phyloP scores from a whole-genome alignment of 2,113 vertebrate genomes.

The Cygnus buccinator region DNA sequence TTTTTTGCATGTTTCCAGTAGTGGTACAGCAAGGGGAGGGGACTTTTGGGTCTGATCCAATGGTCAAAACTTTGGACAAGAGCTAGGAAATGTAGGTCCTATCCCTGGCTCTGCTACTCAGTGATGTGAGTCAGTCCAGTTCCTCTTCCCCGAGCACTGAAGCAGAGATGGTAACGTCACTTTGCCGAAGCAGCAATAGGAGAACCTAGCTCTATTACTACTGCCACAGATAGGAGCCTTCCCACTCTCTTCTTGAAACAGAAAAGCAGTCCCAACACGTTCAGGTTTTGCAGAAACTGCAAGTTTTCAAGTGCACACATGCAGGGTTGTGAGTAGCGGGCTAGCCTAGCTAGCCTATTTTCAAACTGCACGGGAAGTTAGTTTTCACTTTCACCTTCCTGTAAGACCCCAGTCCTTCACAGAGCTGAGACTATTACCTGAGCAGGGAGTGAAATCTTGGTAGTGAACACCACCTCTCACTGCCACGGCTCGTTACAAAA shows the following conservation, averaged over 20 bases:
- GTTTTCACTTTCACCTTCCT: not conserved
- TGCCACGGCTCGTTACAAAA: not conserved
- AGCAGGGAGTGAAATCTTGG: not conserved
- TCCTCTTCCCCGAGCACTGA: not conserved
- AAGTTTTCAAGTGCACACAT: fast-evolving
- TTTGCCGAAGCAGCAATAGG: not conserved
- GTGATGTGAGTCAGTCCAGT: fast-evolving
- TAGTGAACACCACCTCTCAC: not conserved
- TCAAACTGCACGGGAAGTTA: not conserved
- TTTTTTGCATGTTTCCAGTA: fast-evolving
- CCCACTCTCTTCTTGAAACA: not conserved
- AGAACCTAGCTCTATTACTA: not conserved
- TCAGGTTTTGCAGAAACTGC: not conserved
- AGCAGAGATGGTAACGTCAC: fast-evolving
- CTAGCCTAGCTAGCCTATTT: fast-evolving
- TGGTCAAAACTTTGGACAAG: no score
- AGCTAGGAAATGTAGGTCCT: fast-evolving
- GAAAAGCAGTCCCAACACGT: fast-evolving
- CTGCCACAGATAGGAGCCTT: fast-evolving
- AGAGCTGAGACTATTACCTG: not conserved
- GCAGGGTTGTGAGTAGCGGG: not conserved
- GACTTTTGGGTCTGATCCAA: not conserved
- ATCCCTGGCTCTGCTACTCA: not conserved
- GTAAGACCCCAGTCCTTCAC: not conserved
- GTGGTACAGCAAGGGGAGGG: not conserved